Evolutionary conservation across 1,140 invertebrate genomes (phyloP).

Genomic region (Zaprionus africanus): DNA sequence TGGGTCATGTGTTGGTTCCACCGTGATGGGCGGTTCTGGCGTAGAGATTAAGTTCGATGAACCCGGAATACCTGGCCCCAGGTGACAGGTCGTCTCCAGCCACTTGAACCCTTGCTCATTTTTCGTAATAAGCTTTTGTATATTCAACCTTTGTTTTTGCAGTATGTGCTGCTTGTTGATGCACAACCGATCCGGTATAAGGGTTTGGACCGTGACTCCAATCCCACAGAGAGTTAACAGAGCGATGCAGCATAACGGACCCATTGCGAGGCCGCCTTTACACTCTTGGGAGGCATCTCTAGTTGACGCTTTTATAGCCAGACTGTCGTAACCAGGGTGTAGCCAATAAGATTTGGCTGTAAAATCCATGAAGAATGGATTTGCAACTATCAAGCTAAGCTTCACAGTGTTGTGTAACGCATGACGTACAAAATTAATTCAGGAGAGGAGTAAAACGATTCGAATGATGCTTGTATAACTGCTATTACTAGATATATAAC

Average conservation of each 20-base stretch:
- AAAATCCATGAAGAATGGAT: slow-evolving; percentile 8
- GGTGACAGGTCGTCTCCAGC: not conserved
- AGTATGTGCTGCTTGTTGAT: not conserved
- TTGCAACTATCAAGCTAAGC: not conserved
- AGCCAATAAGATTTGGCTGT: slow-evolving; percentile 4
- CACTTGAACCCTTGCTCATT: not conserved
- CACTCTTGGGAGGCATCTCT: not conserved
- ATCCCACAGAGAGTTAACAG: slow-evolving; percentile 8
- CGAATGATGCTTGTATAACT: not conserved
- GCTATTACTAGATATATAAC: not conserved
- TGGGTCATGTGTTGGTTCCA: too few relatives aligned
- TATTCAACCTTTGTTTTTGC: not conserved
- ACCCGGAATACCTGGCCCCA: not conserved
- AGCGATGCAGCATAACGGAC: not conserved
- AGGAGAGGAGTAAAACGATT: not conserved
- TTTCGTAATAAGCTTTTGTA: not conserved
- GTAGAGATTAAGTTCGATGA: not conserved
- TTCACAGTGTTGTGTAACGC: not conserved
- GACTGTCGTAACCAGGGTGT: not conserved
- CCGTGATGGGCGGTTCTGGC: not conserved
- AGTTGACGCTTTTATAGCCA: slow-evolving; percentile 8
- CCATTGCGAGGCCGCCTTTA: slow-evolving; percentile 1
- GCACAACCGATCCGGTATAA: not conserved
- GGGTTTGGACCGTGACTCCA: not conserved
- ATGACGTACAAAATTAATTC: not conserved